phyloP scores from a whole-genome alignment of 2,888 invertebrate genomes.

The Adelphocoris suturalis region DNA sequence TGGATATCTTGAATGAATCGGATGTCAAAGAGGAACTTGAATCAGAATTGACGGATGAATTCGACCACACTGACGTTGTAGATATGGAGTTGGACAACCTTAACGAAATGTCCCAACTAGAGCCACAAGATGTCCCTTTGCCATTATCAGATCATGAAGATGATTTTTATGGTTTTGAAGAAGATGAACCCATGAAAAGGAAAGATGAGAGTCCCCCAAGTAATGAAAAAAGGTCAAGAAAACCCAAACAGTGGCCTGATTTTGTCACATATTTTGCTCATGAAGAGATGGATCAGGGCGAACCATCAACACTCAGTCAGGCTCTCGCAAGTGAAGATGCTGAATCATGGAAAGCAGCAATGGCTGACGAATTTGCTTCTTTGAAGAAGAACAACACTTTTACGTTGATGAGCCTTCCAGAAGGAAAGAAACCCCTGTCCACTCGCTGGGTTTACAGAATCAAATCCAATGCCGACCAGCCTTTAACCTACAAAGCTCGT shows the following conservation, averaged over 20 bases:
- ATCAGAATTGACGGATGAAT: too few relatives aligned
- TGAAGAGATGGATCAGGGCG: neutral
- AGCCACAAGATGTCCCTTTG: too few relatives aligned
- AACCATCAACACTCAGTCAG: neutral
- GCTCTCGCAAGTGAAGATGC: conserved; percentile 18
- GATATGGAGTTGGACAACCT: too few relatives aligned
- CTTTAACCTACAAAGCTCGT: conserved; percentile 75
- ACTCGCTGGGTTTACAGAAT: conserved; percentile 45
- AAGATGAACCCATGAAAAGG: neutral
- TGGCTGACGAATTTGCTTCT: conserved; percentile 74
- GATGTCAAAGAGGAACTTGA: too few relatives aligned
- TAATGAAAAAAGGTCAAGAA: neutral
- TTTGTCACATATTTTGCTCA: neutral
- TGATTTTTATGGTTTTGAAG: conserved; percentile 5
- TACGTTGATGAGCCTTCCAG: conserved; percentile 73
- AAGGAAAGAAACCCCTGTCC: conserved; percentile 59
- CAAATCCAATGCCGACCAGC: conserved; percentile 54
- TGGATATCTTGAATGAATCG: too few relatives aligned
- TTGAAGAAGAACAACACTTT: conserved; percentile 75
- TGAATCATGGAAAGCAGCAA: conserved; percentile 29
- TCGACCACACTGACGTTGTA: too few relatives aligned
- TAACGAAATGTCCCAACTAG: too few relatives aligned
- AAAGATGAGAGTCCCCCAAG: neutral
- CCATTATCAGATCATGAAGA: neutral
- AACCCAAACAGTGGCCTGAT: neutral